Conservation (phyloP, 2,113 vertebrate genomes). For the Patagioenas fasciata region DNA sequence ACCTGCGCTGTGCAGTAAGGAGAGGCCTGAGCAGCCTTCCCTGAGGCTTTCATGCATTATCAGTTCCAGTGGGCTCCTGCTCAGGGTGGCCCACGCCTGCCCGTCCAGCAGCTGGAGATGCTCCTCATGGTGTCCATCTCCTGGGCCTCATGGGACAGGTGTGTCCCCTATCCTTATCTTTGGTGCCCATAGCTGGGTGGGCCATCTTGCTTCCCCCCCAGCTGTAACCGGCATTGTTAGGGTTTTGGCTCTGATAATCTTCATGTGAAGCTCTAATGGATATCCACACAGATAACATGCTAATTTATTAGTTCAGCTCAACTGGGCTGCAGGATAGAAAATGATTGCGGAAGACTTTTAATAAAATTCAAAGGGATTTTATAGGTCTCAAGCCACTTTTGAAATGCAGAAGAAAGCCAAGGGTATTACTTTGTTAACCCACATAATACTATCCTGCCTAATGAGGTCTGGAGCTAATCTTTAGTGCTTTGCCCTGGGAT, state of each 20-base stretch:
- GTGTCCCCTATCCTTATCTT: neutral
- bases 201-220: neutral
- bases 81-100: neutral
- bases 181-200: neutral
- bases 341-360: conserved; percentile 64
- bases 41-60: neutral
- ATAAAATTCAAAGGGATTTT: conserved; percentile 75
- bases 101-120: neutral
- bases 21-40: neutral
- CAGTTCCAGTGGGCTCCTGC: neutral
- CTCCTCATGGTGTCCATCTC: neutral
- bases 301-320: conserved; percentile 75
- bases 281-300: conserved; percentile 63
- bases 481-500: conserved; percentile 50
- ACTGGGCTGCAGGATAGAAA: conserved; percentile 68
- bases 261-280: conserved; percentile 60
- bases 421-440: conserved; percentile 71
- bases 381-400: conserved; percentile 75
- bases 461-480: conserved; percentile 71
- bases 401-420: conserved; percentile 70
- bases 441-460: conserved; percentile 69
- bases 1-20: neutral
- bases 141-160: neutral
- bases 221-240: neutral
- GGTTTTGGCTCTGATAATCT: conserved; percentile 41